Percentiles rank a stretch among this genome's conserved stretches.
phyloP scores from a whole-genome alignment of 2,888 invertebrate species.

The Drosophila meridiana region DNA sequence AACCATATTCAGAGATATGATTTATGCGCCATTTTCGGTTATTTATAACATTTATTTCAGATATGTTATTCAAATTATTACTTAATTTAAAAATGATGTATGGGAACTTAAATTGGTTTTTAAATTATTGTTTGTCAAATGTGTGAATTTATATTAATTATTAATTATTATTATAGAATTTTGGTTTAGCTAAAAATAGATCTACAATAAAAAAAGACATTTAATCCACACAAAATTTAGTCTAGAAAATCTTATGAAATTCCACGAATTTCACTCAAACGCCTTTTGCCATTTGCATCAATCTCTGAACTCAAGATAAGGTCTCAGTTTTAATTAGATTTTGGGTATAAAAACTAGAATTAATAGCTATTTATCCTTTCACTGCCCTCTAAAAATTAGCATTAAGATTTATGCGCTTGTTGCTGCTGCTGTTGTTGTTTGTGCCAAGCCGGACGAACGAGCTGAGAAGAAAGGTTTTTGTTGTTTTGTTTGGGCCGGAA shows the following conservation, averaged over 20 bases:
- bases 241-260: neutral
- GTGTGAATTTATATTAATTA: neutral
- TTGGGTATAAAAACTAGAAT: conserved; percentile 1
- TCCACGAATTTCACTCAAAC: neutral
- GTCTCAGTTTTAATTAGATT: conserved; percentile 8
- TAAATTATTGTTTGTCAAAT: neutral
- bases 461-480: conserved; percentile 45
- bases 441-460: conserved; percentile 70
- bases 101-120: neutral
- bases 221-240: neutral
- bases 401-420: conserved; percentile 20
- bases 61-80: neutral
- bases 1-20: neutral
- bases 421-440: conserved; percentile 12
- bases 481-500: conserved; percentile 66
- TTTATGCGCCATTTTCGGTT: conserved; percentile 6
- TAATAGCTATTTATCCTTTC: conserved; percentile 11
- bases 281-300: neutral
- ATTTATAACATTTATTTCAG: neutral
- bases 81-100: neutral
- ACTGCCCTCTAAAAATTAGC: conserved; percentile 28
- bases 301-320: neutral
- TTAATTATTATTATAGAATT: neutral
- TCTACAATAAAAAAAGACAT: neutral
- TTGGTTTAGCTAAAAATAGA: neutral